A percentile compares a stretch with the other conserved stretches of the same genome.
These are phyloP conservation scores for Heptranchias perlo DNA, from an alignment of 2,113 vertebrate species.

Conservation along the genomic window DNA sequence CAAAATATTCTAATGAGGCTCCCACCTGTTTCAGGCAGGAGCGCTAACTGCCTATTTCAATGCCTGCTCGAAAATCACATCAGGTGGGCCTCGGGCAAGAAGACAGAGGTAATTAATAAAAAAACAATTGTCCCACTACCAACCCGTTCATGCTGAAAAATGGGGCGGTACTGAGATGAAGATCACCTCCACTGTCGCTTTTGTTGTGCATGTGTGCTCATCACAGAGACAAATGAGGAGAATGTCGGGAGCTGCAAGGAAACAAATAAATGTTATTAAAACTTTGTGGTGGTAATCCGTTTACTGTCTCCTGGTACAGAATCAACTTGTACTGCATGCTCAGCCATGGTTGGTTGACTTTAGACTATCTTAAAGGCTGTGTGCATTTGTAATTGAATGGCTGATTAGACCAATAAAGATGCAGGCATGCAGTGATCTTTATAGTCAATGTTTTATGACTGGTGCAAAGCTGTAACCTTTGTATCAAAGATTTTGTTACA, in stretches of 20 bases:
- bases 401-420: slow-evolving; percentile 1
- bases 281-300: neutral
- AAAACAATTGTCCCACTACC: neutral
- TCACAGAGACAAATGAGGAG: slow-evolving; percentile 14
- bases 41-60: neutral
- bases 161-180: neutral
- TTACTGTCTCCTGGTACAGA: neutral
- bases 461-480: neutral
- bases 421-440: neutral
- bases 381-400: slow-evolving; percentile 6
- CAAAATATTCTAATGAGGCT: neutral
- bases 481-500: too few relatives aligned
- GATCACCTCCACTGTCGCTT: neutral
- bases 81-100: neutral
- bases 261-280: slow-evolving; percentile 35
- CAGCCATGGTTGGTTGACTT: slow-evolving; percentile 7
- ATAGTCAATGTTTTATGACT: neutral
- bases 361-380: neutral
- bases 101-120: neutral
- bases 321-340: neutral
- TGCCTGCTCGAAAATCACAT: neutral
- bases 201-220: neutral
- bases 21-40: neutral
- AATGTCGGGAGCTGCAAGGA: neutral
- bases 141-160: too few relatives aligned